Percentiles rank a stretch among this genome's conserved stretches.
Conservation (phyloP, 2,113 vertebrate species). For the Chinchilla lanigera region DNA sequence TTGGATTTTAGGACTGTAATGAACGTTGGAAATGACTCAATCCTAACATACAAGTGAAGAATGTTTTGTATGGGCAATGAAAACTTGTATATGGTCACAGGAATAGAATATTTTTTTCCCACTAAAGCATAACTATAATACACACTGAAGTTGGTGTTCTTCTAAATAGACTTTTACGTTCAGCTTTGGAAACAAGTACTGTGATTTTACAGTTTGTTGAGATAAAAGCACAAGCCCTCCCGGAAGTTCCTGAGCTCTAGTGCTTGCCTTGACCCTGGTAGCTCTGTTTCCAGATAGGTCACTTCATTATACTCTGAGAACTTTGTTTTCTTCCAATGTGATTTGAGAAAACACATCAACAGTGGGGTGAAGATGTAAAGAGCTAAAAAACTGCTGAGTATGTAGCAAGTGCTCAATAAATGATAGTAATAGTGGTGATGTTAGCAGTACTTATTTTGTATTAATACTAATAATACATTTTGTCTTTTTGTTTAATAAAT, state of each 20-base stretch:
- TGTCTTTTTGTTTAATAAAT: slow-evolving; percentile 10
- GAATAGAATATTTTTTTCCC: neutral
- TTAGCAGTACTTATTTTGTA: neutral
- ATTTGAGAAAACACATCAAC: neutral
- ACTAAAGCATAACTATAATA: neutral
- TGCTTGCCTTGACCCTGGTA: neutral
- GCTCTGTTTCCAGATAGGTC: neutral
- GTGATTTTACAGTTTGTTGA: neutral
- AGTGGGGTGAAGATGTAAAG: neutral
- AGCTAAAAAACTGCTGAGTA: neutral
- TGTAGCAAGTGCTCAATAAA: neutral
- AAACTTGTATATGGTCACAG: neutral
- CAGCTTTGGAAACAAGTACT: neutral
- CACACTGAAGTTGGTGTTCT: neutral
- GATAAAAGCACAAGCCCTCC: neutral
- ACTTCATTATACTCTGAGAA: neutral
- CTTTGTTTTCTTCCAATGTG: neutral
- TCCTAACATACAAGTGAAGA: neutral
- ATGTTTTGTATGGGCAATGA: slow-evolving; percentile 18
- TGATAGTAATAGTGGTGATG: neutral
- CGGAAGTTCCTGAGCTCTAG: neutral
- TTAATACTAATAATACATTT: neutral
- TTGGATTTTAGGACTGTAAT: neutral
- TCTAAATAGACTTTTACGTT: slow-evolving; percentile 1
- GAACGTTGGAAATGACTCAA: slow-evolving; percentile 35